Base-by-base conservation (phyloP, 2,797 vertebrate species). In the Fistularia tabacaria region DNA sequence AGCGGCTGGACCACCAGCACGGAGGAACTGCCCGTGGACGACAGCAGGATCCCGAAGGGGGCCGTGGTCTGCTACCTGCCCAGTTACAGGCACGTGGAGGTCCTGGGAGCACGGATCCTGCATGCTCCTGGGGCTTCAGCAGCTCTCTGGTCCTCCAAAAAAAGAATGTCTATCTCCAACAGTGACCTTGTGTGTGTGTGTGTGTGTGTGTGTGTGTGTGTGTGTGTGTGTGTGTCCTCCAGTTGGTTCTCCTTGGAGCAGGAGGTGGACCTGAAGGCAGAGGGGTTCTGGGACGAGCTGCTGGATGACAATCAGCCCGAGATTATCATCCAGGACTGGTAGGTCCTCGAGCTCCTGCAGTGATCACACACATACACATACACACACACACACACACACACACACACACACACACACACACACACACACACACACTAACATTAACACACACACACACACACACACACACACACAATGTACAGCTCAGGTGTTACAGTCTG, bases 171-270 rank as follows among this genome's bases (percentile, higher is more conserved):
- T 25, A 25, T 25, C 25, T 25, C 5, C 25, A 25, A 25, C 25
- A 3, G 5, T 25, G 5, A 25, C 25, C 5, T 2, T 25, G 25
- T 25, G 25, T 25, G 25, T 25, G 25, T 25, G 25, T 25, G 25
- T 25, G 25, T 25, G 25, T 25, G 25, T 25, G 25, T 25, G 25
- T 25, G 25, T 25, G 25, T 25, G 25, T 25, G 25, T 25, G 25
- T 25, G 25, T 25, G 25, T 25, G 25, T 25, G 25, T 25, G 25
- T 25, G 25, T 25, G 25, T 25, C 2, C 8, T 44, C 56, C 80
- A 95, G 94, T 84, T 95, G 93, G 94, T 93, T 93, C 1, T 67
- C 91, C 70, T 80, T 93, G 85, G 89, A 93, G 72, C 93, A 95
- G 81, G 40, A 80, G 0, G 81, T 95, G 57, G 91, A 94, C 66